Percentiles rank a stretch among this genome's conserved stretches.
These are phyloP conservation scores for Eupithecia pulchellata DNA, from an alignment of 2,888 invertebrate genomes.

Conservation along the genomic window DNA sequence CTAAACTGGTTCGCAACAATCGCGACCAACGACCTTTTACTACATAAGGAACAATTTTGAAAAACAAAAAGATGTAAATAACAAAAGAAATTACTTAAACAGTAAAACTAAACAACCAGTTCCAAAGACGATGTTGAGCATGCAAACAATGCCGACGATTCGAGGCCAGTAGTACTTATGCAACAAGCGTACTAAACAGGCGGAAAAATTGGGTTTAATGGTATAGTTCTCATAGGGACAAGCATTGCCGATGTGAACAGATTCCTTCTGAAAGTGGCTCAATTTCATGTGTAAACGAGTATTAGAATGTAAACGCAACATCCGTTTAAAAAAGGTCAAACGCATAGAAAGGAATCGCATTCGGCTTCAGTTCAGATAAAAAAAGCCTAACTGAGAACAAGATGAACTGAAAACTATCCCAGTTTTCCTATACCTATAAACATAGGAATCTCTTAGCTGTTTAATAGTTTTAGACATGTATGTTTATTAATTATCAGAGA, in stretches of 20 bases:
- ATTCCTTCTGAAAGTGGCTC: constrained; percentile 21
- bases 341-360: neutral
- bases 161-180: constrained; percentile 45
- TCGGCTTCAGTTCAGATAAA: neutral
- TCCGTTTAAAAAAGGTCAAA: too few species aligned
- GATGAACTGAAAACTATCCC: constrained; percentile 12
- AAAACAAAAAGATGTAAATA: neutral
- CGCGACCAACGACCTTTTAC: neutral
- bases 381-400: constrained; percentile 4
- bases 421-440: constrained; percentile 2
- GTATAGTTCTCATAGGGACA: constrained; percentile 53
- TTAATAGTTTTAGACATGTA: neutral
- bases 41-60: neutral
- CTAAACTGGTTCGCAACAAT: neutral
- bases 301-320: neutral
- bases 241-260: constrained; percentile 32
- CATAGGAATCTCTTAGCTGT: neutral
- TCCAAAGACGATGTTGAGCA: constrained; percentile 29
- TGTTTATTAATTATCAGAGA: neutral
- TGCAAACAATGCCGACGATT: constrained; percentile 41
- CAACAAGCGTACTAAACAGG: constrained; percentile 46
- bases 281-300: neutral
- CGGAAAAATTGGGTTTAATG: constrained; percentile 47
- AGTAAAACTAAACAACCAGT: constrained; percentile 2
- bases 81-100: neutral